A percentile compares a stretch with the other conserved stretches of the same genome.
phyloP scores from a whole-genome alignment of 2,888 invertebrate species.

The Standfussiana lucernea region DNA sequence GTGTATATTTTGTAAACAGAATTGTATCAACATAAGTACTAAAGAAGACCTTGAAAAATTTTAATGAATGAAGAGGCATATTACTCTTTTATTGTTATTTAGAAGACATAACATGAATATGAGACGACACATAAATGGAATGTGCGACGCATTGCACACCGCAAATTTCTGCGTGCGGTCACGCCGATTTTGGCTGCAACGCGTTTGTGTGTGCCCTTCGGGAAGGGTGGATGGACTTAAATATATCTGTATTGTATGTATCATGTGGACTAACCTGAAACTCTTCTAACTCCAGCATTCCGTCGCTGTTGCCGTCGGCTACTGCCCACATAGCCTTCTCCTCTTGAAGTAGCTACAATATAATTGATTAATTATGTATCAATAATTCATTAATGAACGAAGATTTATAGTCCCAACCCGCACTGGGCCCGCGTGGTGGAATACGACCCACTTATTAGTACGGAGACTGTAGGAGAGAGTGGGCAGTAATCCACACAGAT shows the following conservation, averaged over 20 bases:
- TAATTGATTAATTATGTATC: slow-evolving; percentile 4
- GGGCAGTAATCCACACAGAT: background rate
- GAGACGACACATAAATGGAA: background rate
- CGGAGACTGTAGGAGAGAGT: background rate
- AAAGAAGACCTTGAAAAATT: no score
- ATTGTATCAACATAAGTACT: no score
- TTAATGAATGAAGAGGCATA: no score
- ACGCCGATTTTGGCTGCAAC: background rate
- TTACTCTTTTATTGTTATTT: background rate
- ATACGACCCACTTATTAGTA: background rate
- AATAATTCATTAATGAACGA: background rate
- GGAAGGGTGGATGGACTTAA: background rate
- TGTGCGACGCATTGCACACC: background rate
- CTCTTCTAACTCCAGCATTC: slow-evolving; percentile 93
- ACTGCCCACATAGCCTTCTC: slow-evolving; percentile 96
- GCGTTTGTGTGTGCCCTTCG: background rate
- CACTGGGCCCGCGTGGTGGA: background rate
- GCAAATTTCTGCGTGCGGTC: background rate
- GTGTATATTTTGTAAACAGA: no score
- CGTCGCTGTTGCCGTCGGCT: slow-evolving; percentile 96
- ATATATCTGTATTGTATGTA: background rate
- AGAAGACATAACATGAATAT: background rate
- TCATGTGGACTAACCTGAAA: slow-evolving; percentile 91
- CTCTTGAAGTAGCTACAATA: slow-evolving; percentile 92
- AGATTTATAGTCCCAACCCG: background rate